Evolutionary conservation across 1,140 invertebrate species (phyloP), one percentile per base, ranked within the genome.

Genomic region (Delia radicum): DNA sequence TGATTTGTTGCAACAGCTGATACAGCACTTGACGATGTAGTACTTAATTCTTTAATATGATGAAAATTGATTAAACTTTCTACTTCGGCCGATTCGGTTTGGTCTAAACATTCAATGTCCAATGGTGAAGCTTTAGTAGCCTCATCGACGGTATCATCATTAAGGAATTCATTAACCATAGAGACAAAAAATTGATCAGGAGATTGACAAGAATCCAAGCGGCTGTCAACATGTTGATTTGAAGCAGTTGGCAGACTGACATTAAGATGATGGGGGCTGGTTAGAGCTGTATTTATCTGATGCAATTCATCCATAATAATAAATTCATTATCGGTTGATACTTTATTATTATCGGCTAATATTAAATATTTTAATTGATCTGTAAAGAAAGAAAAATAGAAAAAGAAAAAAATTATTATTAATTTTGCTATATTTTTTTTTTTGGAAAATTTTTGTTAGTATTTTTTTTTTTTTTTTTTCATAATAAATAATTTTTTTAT

Each of bases 161-260:
- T 74, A 2, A 63, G 31, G n/a, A 69, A 69, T 37, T 69, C 65
- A 69, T 69, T 69, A 3, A 69, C 65, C 65, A 69, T 69, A 15
- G 29, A 37, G 12, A 69, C 24, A 18, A 69, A 37, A 33, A 69
- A 69, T 21, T 69, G 65, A 69, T 69, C 65, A 10, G 29, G 65
- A 7, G 65, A 69, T 33, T 33, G 65, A 8, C 65, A 69, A 24
- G 29, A 37, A 69, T 69, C 65, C n/a, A 69, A 69, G 13, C 31
- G 29, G n/a, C n/a, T 33, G 29, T n/a, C 62, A 33, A 8, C 21
- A 27, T 24, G 48, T 55, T 55, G n/a, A 55, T 18, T 24, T 55
- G 18, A 28, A 24, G 62, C 24, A 4, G 26, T 63, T n/a, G n/a
- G n/a, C n/a, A n/a, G n/a, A n/a, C n/a, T n/a, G 2, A 5, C 33